phyloP scores from a whole-genome alignment of 1,140 invertebrate species.

The Maniola jurtina region DNA sequence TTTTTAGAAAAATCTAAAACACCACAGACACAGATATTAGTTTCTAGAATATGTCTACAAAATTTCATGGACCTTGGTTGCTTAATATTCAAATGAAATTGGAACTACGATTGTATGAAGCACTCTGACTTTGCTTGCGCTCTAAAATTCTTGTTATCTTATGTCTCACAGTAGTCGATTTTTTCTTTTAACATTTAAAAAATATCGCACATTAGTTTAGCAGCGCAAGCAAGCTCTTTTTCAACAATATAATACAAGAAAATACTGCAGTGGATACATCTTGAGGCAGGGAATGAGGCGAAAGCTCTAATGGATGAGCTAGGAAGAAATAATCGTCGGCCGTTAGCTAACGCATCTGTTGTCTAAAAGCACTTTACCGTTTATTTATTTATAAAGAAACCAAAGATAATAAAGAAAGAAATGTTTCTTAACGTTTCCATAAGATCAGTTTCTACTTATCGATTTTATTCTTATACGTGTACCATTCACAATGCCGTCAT shows the following conservation, averaged over 20 bases:
- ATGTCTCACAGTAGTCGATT: too few relatives aligned
- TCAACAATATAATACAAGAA: conserved; percentile 7
- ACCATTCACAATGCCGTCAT: too few relatives aligned
- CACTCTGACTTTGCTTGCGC: too few relatives aligned
- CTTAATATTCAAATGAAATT: too few relatives aligned
- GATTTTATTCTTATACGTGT: neutral
- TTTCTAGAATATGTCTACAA: too few relatives aligned
- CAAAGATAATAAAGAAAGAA: conserved; percentile 10
- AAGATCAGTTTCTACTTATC: neutral
- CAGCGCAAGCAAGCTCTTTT: neutral
- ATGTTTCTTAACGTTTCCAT: neutral
- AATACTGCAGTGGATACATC: conserved; percentile 4
- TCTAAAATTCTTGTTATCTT: too few relatives aligned
- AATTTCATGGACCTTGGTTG: too few relatives aligned
- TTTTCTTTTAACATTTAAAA: neutral
- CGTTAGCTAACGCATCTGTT: conserved; percentile 34
- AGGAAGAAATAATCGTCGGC: conserved; percentile 31
- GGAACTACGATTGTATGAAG: too few relatives aligned
- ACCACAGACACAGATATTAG: too few relatives aligned
- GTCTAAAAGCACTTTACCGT: conserved; percentile 28
- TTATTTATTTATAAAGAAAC: conserved; percentile 30
- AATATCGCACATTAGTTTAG: neutral
- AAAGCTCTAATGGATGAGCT: conserved; percentile 31
- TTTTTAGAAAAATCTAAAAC: too few relatives aligned
- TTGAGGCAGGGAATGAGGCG: conserved; percentile 16